Base-by-base conservation (phyloP, 2,113 vertebrate genomes). In the Perccottus glenii region DNA sequence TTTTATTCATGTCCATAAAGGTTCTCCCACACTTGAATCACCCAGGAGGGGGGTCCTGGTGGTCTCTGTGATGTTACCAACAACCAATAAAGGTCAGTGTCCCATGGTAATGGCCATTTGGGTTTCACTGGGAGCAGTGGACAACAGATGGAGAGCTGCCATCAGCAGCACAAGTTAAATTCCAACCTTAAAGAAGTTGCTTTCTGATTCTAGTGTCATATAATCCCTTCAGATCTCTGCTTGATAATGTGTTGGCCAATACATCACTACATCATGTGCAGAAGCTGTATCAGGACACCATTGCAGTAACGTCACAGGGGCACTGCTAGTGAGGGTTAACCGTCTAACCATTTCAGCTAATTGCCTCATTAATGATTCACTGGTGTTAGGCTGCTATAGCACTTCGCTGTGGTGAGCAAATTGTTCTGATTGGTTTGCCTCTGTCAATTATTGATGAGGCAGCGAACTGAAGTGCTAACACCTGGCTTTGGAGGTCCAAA, bases 291-390 rank as follows among this genome's bases (percentile, higher is more conserved):
- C 66, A 78, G 72, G 75, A 84, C 83, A 84, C 77, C 72, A 64
- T 77, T 45, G 60, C 67, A 80, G 75, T 64, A 70, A 82, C 82
- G 70, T 90, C 85, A 83, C 73, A 84, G 72, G 68, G 82, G 73
- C 71, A 75, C 72, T 85, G 88, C 83, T 76, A 81, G 84, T 59
- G 78, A 85, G 75, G 85, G 81, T 82, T 86, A 88, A 91, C 88
- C 57, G 82, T 92, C 90, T 92, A 91, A 92, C 89, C 83, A 87
- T 92, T 92, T 91, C 91, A 90, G 84, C 89, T 93, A 92, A 93
- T 92, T 92, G 91, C 87, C 88, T 92, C 92, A 93, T 93, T 92
- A 92, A 92, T 92, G 91, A 93, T 93, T 93, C 89, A 92, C 89
- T 62, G 89, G 89, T 83, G 81, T 84, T 88, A 92, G 90, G 83